phyloP scores from a whole-genome alignment of 2,888 invertebrate species.

The Entomobrya multifasciata region DNA sequence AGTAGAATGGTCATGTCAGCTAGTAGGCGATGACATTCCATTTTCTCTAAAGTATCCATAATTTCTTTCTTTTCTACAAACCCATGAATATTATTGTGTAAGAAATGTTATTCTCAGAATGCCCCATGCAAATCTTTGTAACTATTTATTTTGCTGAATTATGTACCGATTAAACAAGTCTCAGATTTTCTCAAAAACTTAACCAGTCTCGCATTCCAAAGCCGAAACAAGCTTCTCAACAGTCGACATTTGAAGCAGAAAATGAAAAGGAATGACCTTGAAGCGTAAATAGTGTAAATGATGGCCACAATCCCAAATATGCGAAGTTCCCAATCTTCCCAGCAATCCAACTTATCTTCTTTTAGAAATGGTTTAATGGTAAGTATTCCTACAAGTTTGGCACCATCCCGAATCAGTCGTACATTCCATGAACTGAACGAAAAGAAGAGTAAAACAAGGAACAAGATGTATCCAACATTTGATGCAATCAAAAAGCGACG shows the following conservation, averaged over 20 bases:
- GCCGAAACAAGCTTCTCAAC: conserved; percentile 69
- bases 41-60: background rate
- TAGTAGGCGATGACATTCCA: background rate
- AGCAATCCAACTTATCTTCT: background rate
- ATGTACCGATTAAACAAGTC: background rate
- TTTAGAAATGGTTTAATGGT: conserved; percentile 69
- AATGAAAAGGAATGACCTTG: conserved; percentile 74
- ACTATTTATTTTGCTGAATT: background rate
- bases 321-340: conserved; percentile 31
- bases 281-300: conserved; percentile 75
- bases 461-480: conserved; percentile 70
- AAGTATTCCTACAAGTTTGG: conserved; percentile 72
- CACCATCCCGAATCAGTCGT: conserved; percentile 58
- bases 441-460: conserved; percentile 70
- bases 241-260: conserved; percentile 77
- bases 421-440: conserved; percentile 63
- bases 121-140: conserved; percentile 6
- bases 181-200: conserved; percentile 58
- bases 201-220: conserved; percentile 49
- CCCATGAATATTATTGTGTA: background rate
- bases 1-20: background rate
- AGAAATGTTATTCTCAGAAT: background rate
- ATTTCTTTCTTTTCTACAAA: background rate
- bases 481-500: conserved; percentile 70
- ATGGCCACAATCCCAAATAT: conserved; percentile 73